These are phyloP conservation scores for Lottia gigantea DNA, from an alignment of 2,888 invertebrate species.

Conservation along the genomic window DNA sequence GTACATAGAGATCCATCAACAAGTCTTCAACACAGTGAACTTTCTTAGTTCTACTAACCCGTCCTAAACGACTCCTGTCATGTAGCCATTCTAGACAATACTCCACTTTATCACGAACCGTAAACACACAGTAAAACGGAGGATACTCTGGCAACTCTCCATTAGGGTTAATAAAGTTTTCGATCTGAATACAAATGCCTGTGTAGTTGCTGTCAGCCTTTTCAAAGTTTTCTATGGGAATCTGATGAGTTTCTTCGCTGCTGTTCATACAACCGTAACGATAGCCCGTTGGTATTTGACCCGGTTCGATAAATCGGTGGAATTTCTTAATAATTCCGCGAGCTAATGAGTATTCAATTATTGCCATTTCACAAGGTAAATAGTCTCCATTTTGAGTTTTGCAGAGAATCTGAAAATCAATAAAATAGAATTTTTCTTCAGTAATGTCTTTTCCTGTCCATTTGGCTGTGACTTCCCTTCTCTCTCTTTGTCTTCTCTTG, in stretches of 20 bases:
- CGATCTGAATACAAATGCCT: conserved; percentile 50
- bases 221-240: conserved; percentile 54
- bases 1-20: conserved; percentile 42
- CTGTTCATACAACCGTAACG: conserved; percentile 44
- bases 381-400: conserved; percentile 47
- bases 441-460: conserved; percentile 47
- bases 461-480: conserved; percentile 34
- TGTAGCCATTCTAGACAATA: conserved; percentile 49
- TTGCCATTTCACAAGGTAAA: conserved; percentile 57
- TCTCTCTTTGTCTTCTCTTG: conserved; percentile 35
- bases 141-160: conserved; percentile 50
- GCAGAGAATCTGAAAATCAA: conserved; percentile 57
- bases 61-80: conserved; percentile 36
- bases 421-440: conserved; percentile 48
- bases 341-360: conserved; percentile 54
- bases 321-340: conserved; percentile 53
- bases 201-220: conserved; percentile 46
- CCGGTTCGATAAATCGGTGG: conserved; percentile 59
- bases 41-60: conserved; percentile 36
- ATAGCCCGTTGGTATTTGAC: conserved; percentile 48
- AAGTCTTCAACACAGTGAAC: conserved; percentile 51
- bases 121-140: conserved; percentile 51
- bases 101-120: conserved; percentile 37
- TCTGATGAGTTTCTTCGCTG: conserved; percentile 55
- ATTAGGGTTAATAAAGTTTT: conserved; percentile 56